phyloP scores from a whole-genome alignment of 2,113 vertebrate species.

The Rhadina sibilatrix region DNA sequence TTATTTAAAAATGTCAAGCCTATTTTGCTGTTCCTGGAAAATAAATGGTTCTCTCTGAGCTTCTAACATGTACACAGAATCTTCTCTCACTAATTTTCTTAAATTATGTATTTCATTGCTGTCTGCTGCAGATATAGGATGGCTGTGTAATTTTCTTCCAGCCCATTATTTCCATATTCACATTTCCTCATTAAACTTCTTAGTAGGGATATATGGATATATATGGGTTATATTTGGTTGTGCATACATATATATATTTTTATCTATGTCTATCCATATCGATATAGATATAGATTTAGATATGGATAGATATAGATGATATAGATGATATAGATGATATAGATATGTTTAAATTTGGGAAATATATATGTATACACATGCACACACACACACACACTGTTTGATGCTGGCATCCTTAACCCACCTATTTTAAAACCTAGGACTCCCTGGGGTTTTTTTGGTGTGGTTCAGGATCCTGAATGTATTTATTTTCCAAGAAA shows the following conservation, averaged over 20 bases:
- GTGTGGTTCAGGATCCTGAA: not conserved
- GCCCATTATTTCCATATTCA: not conserved
- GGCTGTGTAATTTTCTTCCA: not conserved
- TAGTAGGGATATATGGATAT: not conserved
- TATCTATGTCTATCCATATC: too few species aligned
- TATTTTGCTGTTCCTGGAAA: slow-evolving; percentile 54
- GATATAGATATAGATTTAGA: not conserved
- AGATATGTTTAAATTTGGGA: not conserved
- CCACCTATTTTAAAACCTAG: not conserved
- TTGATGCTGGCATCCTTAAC: not conserved
- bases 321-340: not conserved
- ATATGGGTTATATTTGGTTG: not conserved
- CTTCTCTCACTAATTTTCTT: slow-evolving; percentile 37
- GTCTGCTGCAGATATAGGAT: not conserved
- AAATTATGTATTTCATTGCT: slow-evolving; percentile 34
- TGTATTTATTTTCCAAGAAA: not conserved
- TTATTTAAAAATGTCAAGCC: slow-evolving; percentile 80
- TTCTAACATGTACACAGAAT: slow-evolving; percentile 33
- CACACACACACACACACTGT: not conserved
- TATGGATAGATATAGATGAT: not conserved
- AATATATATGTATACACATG: too few species aligned
- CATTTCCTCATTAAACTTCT: not conserved
- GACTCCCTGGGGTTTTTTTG: fast-evolving
- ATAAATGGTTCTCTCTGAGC: slow-evolving; percentile 58
- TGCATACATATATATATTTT: too few species aligned